Conservation (phyloP, 2,888 invertebrate species). For the Agrotis puta region DNA sequence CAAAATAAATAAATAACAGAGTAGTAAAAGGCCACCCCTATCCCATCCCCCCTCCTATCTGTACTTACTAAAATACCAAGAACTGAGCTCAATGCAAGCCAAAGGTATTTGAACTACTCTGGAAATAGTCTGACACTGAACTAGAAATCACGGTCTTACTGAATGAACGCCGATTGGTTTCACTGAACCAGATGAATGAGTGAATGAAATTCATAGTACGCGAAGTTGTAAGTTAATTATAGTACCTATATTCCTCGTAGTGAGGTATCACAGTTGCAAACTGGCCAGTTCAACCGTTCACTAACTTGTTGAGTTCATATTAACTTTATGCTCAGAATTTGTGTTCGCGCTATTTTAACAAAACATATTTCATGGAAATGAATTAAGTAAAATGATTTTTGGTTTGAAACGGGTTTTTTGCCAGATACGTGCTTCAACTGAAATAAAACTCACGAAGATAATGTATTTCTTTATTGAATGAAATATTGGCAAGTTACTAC, state of each 20-base stretch:
- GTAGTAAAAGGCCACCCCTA: neutral
- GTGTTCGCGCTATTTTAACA: neutral
- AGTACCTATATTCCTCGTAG: constrained; percentile 9
- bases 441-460: no score
- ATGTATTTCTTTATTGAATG: no score
- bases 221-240: constrained; percentile 25
- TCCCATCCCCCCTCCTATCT: no score
- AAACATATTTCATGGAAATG: neutral
- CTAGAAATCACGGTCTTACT: constrained; percentile 25
- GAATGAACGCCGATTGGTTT: constrained; percentile 41
- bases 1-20: neutral
- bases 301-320: neutral
- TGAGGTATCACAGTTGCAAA: neutral
- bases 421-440: neutral
- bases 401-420: neutral
- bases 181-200: constrained; percentile 28
- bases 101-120: constrained; percentile 20
- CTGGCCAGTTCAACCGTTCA: neutral
- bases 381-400: neutral
- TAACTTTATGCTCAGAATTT: neutral
- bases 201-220: constrained; percentile 38
- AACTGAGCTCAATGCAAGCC: neutral
- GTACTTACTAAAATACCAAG: neutral
- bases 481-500: no score
- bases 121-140: constrained; percentile 32